Conservation (phyloP, 2,113 vertebrate species). For the Atherinomorus stipes region DNA sequence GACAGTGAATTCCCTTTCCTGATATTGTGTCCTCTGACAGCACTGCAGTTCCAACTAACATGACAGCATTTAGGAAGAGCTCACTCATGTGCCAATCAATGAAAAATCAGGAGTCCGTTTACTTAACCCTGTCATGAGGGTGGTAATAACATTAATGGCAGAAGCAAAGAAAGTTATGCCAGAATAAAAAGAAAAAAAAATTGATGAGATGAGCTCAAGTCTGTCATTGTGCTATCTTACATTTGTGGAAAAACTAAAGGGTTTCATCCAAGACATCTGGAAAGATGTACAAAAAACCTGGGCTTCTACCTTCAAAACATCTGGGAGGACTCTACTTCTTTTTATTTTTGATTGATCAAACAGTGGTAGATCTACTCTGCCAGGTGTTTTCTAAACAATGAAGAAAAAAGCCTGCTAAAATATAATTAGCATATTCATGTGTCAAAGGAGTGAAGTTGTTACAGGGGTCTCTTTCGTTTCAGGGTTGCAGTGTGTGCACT, state of each 20-base stretch:
- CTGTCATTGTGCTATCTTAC: neutral
- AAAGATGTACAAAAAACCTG: neutral
- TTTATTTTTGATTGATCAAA: neutral
- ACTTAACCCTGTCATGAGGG: constrained; percentile 33
- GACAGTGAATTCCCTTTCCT: constrained; percentile 59
- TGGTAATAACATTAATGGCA: too few relatives aligned
- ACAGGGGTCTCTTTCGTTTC: neutral
- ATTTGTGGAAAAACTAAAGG: constrained; percentile 3
- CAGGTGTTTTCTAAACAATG: neutral
- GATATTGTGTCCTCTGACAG: constrained; percentile 38
- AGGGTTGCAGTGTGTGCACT: neutral
- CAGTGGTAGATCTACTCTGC: neutral
- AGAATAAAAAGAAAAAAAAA: neutral
- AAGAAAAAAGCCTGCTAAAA: neutral
- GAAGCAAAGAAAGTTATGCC: neutral
- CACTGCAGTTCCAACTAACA: constrained; percentile 18
- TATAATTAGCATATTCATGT: neutral
- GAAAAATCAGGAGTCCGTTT: constrained; percentile 50
- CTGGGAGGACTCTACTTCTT: neutral
- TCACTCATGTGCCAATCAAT: constrained; percentile 2
- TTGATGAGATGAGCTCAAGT: neutral
- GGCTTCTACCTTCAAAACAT: constrained; percentile 4
- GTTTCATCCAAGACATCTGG: neutral
- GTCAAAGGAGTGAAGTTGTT: neutral
- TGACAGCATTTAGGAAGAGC: constrained; percentile 51